These are phyloP conservation scores for Vidua chalybeata DNA, from an alignment of 2,113 vertebrate species.

Conservation along the genomic window DNA sequence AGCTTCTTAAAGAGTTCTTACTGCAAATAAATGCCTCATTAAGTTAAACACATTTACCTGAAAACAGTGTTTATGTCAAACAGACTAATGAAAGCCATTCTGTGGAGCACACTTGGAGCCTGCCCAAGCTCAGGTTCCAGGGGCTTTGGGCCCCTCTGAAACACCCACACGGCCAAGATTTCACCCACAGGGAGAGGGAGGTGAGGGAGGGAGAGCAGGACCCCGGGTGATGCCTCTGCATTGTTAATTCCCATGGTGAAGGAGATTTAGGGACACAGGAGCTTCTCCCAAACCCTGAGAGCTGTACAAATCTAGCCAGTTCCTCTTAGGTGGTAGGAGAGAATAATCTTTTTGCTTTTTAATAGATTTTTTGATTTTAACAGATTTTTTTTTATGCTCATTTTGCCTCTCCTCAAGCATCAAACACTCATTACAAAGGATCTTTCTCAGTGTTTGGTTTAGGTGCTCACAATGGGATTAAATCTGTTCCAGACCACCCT, in stretches of 20 bases:
- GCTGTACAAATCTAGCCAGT: too few relatives aligned
- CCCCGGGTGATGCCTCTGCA: background rate
- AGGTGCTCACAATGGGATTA: background rate
- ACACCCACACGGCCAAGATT: background rate
- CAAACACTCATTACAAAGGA: background rate
- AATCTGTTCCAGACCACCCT: background rate
- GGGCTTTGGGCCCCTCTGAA: background rate
- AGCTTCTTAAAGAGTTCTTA: conserved; percentile 61
- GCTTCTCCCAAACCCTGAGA: background rate
- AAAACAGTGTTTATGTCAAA: conserved; percentile 58
- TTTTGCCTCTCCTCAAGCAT: background rate
- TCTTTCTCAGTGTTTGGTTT: background rate
- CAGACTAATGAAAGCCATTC: conserved; percentile 49
- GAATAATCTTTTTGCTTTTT: background rate
- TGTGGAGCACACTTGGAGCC: background rate
- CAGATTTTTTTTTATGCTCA: background rate
- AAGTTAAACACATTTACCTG: conserved; percentile 68
- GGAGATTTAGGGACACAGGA: background rate
- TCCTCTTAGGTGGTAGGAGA: too few relatives aligned
- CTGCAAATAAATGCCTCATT: conserved; percentile 74
- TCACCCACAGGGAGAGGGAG: background rate
- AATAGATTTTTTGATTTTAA: background rate
- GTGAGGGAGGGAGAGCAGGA: background rate
- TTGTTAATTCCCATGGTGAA: background rate
- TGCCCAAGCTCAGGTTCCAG: background rate